phyloP scores from a whole-genome alignment of 2,113 vertebrate species.

The Scatophagus argus region DNA sequence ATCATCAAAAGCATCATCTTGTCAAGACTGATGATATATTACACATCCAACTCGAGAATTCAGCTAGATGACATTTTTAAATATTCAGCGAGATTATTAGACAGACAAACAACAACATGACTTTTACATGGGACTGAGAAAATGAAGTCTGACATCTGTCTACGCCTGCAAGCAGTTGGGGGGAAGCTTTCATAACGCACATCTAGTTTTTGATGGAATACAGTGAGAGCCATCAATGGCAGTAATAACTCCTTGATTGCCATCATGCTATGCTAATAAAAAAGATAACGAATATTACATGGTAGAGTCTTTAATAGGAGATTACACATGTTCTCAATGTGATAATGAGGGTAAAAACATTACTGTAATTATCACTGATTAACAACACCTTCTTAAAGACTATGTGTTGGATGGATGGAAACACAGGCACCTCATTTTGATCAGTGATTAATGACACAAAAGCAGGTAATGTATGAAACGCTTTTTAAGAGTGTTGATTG shows the following conservation, averaged over 20 bases:
- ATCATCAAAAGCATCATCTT: not conserved
- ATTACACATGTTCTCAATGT: conserved; percentile 29
- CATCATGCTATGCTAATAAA: conserved; percentile 30
- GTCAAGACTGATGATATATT: not conserved
- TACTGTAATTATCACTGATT: conserved; percentile 31
- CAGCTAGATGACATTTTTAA: conserved; percentile 9
- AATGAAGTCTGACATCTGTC: conserved; percentile 6
- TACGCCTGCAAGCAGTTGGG: not conserved
- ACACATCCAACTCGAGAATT: not conserved
- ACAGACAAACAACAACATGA: conserved; percentile 4
- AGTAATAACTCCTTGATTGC: conserved; percentile 12
- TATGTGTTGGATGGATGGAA: conserved; percentile 5
- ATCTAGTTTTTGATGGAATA: not conserved
- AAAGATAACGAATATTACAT: conserved; percentile 37
- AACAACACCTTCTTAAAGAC: conserved; percentile 10
- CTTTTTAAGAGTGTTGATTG: conserved; percentile 55
- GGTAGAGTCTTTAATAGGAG: conserved; percentile 13
- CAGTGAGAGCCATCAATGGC: not conserved
- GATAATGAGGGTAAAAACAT: conserved; percentile 50
- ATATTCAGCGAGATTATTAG: conserved; percentile 9
- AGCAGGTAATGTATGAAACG: conserved; percentile 35
- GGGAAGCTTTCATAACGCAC: not conserved
- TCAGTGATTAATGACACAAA: conserved; percentile 53
- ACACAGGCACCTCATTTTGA: conserved; percentile 30
- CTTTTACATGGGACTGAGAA: not conserved